Evolutionary conservation across 2,888 invertebrate species (phyloP), one percentile per base, ranked within the genome.

Genomic region (Eledone cirrhosa): DNA sequence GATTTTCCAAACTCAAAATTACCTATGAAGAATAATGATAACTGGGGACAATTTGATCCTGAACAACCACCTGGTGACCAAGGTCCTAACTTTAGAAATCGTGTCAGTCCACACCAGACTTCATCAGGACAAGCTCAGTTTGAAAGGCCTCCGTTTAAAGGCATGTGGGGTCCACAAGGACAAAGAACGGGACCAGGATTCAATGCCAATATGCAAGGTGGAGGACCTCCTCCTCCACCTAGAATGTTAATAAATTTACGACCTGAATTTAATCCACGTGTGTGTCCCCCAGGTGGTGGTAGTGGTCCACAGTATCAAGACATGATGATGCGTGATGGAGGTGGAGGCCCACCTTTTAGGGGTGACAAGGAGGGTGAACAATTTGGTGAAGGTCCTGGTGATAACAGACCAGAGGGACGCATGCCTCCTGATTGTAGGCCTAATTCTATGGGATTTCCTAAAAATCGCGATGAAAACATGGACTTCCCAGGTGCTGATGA

Each of bases 171-270:
- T 19, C 31, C n/a, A 41, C 72, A 72, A 8, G 31, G 29, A 22
- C 72, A 31, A 24, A 74, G 24, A n/a, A 74, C 48, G 19, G 72
- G 72, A 29, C 78, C 67, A 16, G 78, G 53, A 22, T 65, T 48
- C 48, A 33, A 72, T 24, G 69, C 69, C 27, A 78, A 72, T 33
- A 47, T 24, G n/a, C 72, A 19, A n/a, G 77, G n/a, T 24, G 79
- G 74, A 41, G 74, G 59, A 8, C 77, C 65, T 31, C 63, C 48
- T 11, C 65, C 77, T 75, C 80, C 79, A 24, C 75, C 33, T 31
- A 72, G 82, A 48, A 65, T 80, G 48, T 74, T 80, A 31, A 76
- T 80, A 67, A 80, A 77, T 16, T 76, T 75, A 7, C 48, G 78
- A 63, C 72, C 72, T 22, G 8, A 13, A 22, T 72, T 72, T 19